Base-by-base conservation (phyloP, 2,888 invertebrate species). In the Neoscelio sp. region DNA sequence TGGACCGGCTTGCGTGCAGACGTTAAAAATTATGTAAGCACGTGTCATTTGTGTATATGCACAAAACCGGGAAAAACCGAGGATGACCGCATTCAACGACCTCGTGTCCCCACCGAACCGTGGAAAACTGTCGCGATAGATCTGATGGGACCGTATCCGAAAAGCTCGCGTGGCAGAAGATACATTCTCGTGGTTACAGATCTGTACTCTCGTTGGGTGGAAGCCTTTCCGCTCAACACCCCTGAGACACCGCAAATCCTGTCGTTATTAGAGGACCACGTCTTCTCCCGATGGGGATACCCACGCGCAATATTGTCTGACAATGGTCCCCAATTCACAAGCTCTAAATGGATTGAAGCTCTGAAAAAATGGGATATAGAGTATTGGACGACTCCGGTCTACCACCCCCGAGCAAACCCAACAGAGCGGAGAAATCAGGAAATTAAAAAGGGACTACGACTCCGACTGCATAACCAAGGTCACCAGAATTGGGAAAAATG, bases 191-290 rank as follows among this genome's bases (percentile, higher is more conserved):
- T 84, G 0, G 44, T 82, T 0, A 83, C 82, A 0, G 82, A 84
- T 20, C 7, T 83, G 0, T 85, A 80, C 28, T 82, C 79, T 8
- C 62, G 78, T 10, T 86, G 85, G 83, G 68, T 75, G 0, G 84
- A 84, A 40, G 84, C 82, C 0, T 82, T 78, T 42, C 65, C 84
- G 0, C 4, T 78, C 0, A 20, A 52, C 0, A 26, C 12, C 10
- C 35, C 77, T 5, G 56, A 64, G 0, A 38, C 78, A 0, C 10
- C 10, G 0, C 20, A 8, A 3, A 58, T 80, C 3, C 40, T 77
- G 1, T 7, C 18, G 0, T 12, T 50, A 2, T 33, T 82, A 2
- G 68, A 74, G 50, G 12, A 17, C 2, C 48, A 74, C 2, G 17
- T 75, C 2, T 71, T 67, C 5, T 5, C 62, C 0, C 12, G 68